Evolutionary conservation across 1,140 invertebrate species (phyloP), one percentile per base, ranked within the genome.

Genomic region (Hesperophylax magnus): DNA sequence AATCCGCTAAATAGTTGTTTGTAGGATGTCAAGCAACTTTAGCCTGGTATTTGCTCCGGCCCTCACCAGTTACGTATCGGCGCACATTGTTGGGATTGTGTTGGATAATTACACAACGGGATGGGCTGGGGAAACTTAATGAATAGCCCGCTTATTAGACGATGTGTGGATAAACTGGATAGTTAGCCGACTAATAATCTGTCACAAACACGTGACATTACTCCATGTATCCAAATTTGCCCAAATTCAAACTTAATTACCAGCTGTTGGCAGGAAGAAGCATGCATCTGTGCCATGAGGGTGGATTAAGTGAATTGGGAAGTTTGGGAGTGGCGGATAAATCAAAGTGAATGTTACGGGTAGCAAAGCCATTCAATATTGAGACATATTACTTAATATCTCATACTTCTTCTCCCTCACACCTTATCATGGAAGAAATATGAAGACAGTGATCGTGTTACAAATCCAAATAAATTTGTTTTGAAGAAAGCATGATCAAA

Each of bases 41-140:
- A 34, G 52, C 27, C 63, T n/a, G 53, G 77, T 67, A 78, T 78
- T 67, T 63, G 56, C 61, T 15, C 17, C 77, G 17, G 34, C 31
- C 34, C 39, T 47, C 39, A n/a, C 11, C 71, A 47, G 67, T 69
- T 67, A 69, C 56, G 71, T 72, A 79, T 79, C 72, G 72, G 63
- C 56, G 63, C 53, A 65, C 72, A 84, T 84, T 84, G 82, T 84
- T 84, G 61, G 82, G 52, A 84, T 84, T 84, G 82, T 79, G 77
- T 74, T 15, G 80, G 52, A 84, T 81, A 84, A 84, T 81, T 77
- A 84, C 77, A 74, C 39, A 56, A 53, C 34, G 54, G 20, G 22
- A 52, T 24, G 53, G 39, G 63, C 11, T 47, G 27, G 76, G 78
- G 63, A 71, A 74, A 77, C 34, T 80, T 75, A 80, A 82, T 78